Conservation (phyloP, 2,888 invertebrate genomes). For the Ornithoptera alexandrae region DNA sequence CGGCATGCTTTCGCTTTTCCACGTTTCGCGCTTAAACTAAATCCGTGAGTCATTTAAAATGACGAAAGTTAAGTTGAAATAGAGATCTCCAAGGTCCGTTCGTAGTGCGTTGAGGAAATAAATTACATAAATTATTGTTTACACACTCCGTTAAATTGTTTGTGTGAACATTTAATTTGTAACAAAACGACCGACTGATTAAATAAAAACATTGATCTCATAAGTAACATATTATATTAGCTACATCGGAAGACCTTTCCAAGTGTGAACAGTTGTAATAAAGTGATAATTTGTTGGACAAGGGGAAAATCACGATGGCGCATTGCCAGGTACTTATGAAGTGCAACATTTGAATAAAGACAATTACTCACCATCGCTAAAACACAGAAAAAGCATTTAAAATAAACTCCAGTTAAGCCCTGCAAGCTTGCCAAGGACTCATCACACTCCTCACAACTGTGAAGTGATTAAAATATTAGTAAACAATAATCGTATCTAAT, state of each 20-base stretch:
- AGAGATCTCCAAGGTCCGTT: constrained; percentile 53
- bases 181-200: constrained; percentile 35
- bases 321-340: constrained; percentile 42
- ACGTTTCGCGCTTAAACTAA: constrained; percentile 27
- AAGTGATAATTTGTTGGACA: constrained; percentile 36
- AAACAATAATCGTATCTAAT: background rate
- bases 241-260: constrained; percentile 13
- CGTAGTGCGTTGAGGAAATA: constrained; percentile 54
- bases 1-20: constrained; percentile 30
- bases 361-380: constrained; percentile 40
- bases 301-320: constrained; percentile 44
- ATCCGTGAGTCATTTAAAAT: constrained; percentile 74
- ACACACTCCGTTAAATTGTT: constrained; percentile 33
- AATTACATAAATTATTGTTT: constrained; percentile 49
- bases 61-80: constrained; percentile 78
- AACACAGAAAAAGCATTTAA: constrained; percentile 31
- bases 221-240: constrained; percentile 6
- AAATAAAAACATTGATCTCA: constrained; percentile 50
- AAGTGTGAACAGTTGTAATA: constrained; percentile 33
- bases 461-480: background rate
- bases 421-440: constrained; percentile 27
- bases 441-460: background rate
- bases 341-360: constrained; percentile 38
- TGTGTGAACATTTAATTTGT: constrained; percentile 9
- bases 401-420: constrained; percentile 13